Evolutionary conservation across 2,888 invertebrate genomes (phyloP), one percentile per base, ranked within the genome.

Genomic region (Pyrgus malvae): DNA sequence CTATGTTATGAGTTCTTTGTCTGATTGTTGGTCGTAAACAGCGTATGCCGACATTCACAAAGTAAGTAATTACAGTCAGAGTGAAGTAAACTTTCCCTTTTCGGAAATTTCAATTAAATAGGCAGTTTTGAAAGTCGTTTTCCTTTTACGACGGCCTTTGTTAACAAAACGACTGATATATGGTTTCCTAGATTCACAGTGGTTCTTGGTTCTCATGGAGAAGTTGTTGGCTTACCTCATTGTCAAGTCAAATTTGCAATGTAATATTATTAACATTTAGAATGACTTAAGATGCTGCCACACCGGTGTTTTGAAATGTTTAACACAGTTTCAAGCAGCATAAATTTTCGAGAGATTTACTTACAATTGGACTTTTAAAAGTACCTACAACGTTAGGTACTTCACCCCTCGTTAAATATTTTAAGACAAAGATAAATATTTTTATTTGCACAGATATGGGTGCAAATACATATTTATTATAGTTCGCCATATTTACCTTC

Each of bases 71-170:
- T 31, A 48, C 19, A 31, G 5, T 21, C n/a, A n/a, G 19, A 41
- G 33, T 35, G 23, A 16, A 16, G 29, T 23, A 14, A 55, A 41
- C 55, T 61, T 65, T 61, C 72, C 72, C 63, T 75, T 77, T 78
- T 73, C 60, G 74, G 73, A 69, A 66, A 72, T 70, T 65, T 68
- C 72, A 76, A 76, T 78, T 77, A 78, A 67, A 70, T 70, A 64
- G 62, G 56, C 70, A 67, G 66, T 64, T 68, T 70, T 62, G 67
- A 73, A 71, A 69, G 68, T 67, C 57, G 70, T 72, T 76, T 75
- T 75, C 70, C 57, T 72, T 76, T 75, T 76, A 70, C 55, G 59
- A 63, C 45, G 23, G 63, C 69, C 66, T 67, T 74, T 71, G 74
- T 77, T 78, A 46, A 17, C 40, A 33, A 33, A 40, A 17, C 48